Percentiles rank a stretch among this genome's conserved stretches.
Conservation (phyloP, 2,888 invertebrate species). For the Mystacides longicornis region DNA sequence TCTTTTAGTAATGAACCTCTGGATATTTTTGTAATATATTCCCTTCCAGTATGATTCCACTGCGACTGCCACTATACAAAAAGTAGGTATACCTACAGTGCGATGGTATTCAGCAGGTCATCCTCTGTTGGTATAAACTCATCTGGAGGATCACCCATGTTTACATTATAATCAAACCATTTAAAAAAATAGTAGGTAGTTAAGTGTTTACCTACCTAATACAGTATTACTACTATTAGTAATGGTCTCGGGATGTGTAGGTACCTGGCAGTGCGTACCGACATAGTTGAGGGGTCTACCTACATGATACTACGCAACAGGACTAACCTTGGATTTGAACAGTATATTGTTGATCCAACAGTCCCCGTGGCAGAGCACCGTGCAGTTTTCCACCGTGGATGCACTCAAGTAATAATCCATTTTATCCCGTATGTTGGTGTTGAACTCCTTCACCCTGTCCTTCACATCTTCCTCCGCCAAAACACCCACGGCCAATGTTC, state of each 20-base stretch:
- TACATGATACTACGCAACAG: slow-evolving; percentile 2
- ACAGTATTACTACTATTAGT: not conserved
- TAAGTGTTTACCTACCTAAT: not conserved
- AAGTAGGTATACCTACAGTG: too few relatives aligned
- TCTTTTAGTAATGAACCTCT: too few relatives aligned
- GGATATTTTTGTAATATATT: too few relatives aligned
- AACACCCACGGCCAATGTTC: slow-evolving; percentile 6
- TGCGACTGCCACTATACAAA: too few relatives aligned
- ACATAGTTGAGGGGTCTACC: not conserved
- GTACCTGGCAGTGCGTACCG: not conserved
- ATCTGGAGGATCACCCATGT: too few relatives aligned
- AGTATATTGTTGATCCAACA: slow-evolving; percentile 22
- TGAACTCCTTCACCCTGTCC: slow-evolving; percentile 8
- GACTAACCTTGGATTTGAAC: slow-evolving; percentile 19
- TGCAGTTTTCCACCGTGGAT: slow-evolving; percentile 2
- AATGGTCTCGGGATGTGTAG: not conserved
- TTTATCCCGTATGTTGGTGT: slow-evolving; percentile 8
- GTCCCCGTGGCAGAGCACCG: slow-evolving; percentile 21
- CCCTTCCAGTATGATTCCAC: too few relatives aligned
- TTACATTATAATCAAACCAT: too few relatives aligned
- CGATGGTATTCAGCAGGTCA: too few relatives aligned
- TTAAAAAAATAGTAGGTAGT: not conserved
- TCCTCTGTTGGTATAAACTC: too few relatives aligned
- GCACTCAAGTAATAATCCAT: slow-evolving; percentile 5
- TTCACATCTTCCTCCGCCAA: slow-evolving; percentile 5